Conservation (phyloP, 1,140 invertebrate genomes). For the Cyphomyrmex costatus region DNA sequence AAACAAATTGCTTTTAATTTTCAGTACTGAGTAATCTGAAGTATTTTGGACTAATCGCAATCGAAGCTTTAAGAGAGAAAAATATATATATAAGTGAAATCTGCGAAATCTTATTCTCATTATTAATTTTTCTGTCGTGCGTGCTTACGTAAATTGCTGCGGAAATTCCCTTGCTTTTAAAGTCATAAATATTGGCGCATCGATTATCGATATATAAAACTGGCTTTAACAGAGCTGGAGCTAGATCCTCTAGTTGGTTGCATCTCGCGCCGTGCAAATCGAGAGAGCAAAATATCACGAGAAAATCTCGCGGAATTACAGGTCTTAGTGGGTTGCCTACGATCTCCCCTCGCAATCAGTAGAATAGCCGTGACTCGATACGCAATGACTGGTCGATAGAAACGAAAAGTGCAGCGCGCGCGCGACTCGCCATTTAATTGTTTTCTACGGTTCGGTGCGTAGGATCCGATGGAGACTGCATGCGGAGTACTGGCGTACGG, state of each 20-base stretch:
- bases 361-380: background rate
- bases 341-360: background rate
- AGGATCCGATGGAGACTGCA: constrained; percentile 5
- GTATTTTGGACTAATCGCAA: background rate
- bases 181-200: background rate
- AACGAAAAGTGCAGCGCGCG: constrained; percentile 44
- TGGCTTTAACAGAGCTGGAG: background rate
- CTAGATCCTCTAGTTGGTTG: background rate
- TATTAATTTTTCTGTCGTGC: background rate
- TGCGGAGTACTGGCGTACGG: constrained; percentile 24
- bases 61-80: background rate
- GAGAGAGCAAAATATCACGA: background rate
- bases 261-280: background rate
- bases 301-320: background rate
- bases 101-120: background rate
- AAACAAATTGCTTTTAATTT: background rate
- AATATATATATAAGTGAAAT: background rate
- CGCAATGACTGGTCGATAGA: background rate
- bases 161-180: background rate
- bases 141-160: background rate
- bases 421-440: constrained; percentile 58
- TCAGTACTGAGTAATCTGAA: background rate
- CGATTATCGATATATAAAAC: background rate
- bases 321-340: background rate
- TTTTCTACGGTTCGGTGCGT: constrained; percentile 38